Conservation (phyloP, 2,113 vertebrate genomes). For the Cepphus grylle region DNA sequence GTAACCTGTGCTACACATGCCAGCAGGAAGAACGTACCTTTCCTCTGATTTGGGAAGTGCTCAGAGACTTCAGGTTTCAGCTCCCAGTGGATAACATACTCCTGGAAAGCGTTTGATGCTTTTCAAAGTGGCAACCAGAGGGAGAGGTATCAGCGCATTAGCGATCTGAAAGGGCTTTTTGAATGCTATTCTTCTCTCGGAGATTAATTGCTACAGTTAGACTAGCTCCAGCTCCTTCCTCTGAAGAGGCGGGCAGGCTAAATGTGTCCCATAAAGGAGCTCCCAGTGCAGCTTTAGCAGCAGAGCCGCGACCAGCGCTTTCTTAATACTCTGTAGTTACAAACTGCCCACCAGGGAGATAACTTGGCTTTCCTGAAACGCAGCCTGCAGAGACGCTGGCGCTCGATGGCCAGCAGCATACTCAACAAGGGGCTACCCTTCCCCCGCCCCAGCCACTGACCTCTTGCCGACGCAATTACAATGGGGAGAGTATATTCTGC, state of each 20-base stretch:
- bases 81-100: background rate
- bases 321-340: background rate
- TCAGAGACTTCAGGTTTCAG: background rate
- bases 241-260: background rate
- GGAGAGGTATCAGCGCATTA: background rate
- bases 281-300: background rate
- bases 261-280: background rate
- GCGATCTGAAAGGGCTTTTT: background rate
- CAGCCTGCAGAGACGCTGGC: background rate
- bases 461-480: slow-evolving; percentile 71
- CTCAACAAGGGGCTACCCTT: background rate
- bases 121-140: background rate
- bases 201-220: background rate
- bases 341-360: background rate
- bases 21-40: background rate
- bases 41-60: background rate
- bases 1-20: background rate
- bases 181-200: background rate
- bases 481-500: slow-evolving; percentile 24
- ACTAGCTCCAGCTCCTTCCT: background rate
- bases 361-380: background rate
- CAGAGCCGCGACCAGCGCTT: background rate
- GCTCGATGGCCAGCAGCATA: background rate
- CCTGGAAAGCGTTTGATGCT: background rate
- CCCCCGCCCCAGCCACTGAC: slow-evolving; percentile 31